Evolutionary conservation across 2,113 vertebrate genomes (phyloP), one percentile per base, ranked within the genome.

Genomic region (Neogobius melanostomus): DNA sequence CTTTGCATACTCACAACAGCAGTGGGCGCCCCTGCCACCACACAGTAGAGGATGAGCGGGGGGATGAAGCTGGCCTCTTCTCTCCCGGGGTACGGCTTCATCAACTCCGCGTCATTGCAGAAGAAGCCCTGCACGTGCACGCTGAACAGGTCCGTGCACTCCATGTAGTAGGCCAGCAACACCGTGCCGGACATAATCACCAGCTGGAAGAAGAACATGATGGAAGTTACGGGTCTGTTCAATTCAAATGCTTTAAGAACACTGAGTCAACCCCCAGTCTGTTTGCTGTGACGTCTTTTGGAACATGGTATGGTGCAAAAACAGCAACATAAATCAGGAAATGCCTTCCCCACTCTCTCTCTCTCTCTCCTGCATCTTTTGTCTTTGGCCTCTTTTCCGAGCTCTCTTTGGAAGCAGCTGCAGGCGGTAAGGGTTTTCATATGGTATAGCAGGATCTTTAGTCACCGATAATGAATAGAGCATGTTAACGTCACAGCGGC

Each of bases 121-220:
- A 99, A 99, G 94, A 99, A 99, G 44, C 98, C 98, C 91, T 99
- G 98, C 88, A 99, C 88, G 65, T 99, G 97, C 84, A 99, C 95
- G 82, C 95, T 91, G 81, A 99, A 98, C 80, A 95, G 95, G 89
- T 98, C 94, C 0, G 97, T 99, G 94, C 96, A 98, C 90, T 99
- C 98, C 71, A 99, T 95, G 93, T 99, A 99, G 93, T 99, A 99
- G 82, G 96, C 95, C 61, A 99, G 92, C 90, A 99, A 91, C 86
- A 97, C 94, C 14, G 97, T 98, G 84, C 95, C 96, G 56, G 98
- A 96, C 97, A 99, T 99, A 91, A 99, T 98, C 91, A 98, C 96
- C 50, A 99, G 94, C 98, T 99, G 96, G 90, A 95, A 94, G 93
- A 93, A 95, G 67, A 96, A 93, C 94, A 96, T 93, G 87, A 15